Base-by-base conservation (phyloP, 2,888 invertebrate species). In the Drosophila prostipennis region DNA sequence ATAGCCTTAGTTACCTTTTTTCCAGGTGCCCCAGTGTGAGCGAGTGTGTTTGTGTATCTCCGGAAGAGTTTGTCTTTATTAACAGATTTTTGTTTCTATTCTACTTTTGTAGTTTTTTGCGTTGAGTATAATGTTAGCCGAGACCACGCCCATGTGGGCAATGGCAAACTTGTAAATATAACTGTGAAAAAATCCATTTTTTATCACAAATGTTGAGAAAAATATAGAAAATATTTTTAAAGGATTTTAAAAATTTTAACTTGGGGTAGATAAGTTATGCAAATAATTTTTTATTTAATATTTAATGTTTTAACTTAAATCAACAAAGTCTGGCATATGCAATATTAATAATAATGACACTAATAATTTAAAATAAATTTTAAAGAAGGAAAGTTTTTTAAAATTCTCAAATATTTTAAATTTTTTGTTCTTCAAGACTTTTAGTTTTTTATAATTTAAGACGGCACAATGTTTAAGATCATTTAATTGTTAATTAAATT, bases 41-140 rank as follows among this genome's bases (percentile, higher is more conserved):
- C 26, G 48, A 43, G 37, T 39, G 46, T 37, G 23, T 16, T 19
- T 43, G 49, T 58, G 39, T 19, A 7, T 23, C 13, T 14, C 23
- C 14, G 42, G 6, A 14, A 42, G 49, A 55, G 39, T 29, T 52
- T 42, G 61, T 51, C 67, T 68, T 61, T 63, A 74, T 74, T 63
- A 74, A 68, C 67, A 72, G 61, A 68, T 73, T 72, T 63, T 36
- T 49, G 32, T 57, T 57, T 10, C 34, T 26, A 51, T 51, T 49
- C 32, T 23, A 39, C 23, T 34, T 52, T 16, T n/a, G 37, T 37
- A 34, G 8, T 36, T 51, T 51, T 37, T 34, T 49, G 29, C 36
- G 36, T 11, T 3, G n/a, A 19, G 14, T 13, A 60, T 64, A 42
- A 48, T 53, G 46, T 34, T 42, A 34, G 45, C 26, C n/a, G 26